phyloP scores from a whole-genome alignment of 2,888 invertebrate species.

The Yponomeuta malinellus region DNA sequence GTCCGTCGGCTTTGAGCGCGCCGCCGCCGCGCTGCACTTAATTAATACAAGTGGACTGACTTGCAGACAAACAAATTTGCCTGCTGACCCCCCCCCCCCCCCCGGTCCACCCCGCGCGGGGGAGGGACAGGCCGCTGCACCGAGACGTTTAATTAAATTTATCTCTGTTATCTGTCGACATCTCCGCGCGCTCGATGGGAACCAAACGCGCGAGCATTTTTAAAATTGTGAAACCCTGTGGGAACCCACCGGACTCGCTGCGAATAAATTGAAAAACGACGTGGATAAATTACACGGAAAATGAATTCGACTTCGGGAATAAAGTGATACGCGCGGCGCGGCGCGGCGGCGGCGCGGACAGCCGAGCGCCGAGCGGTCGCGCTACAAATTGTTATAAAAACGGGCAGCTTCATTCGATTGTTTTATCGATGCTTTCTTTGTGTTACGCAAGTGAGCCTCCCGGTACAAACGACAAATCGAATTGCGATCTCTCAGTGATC shows the following conservation, averaged over 20 bases:
- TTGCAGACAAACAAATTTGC: too few species aligned
- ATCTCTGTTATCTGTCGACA: slow-evolving; percentile 63
- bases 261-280: slow-evolving; percentile 13
- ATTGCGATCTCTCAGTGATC: not conserved
- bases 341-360: slow-evolving; percentile 24
- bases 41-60: slow-evolving; percentile 50
- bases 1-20: slow-evolving; percentile 14
- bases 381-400: slow-evolving; percentile 47
- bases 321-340: slow-evolving; percentile 31
- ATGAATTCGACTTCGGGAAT: slow-evolving; percentile 31
- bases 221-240: slow-evolving; percentile 13
- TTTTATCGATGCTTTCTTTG: slow-evolving; percentile 16
- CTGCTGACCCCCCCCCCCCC: slow-evolving; percentile 17
- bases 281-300: slow-evolving; percentile 24
- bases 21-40: slow-evolving; percentile 38
- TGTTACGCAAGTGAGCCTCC: slow-evolving; percentile 8
- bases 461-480: not conserved
- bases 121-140: slow-evolving; percentile 27
- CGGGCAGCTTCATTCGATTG: slow-evolving; percentile 23
- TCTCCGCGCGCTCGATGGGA: slow-evolving; percentile 51
- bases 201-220: slow-evolving; percentile 29
- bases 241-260: slow-evolving; percentile 12
- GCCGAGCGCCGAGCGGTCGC: slow-evolving; percentile 38
- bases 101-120: slow-evolving; percentile 24
- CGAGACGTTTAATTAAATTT: slow-evolving; percentile 68